Evolutionary conservation across 2,888 invertebrate species (phyloP), one percentile per base, ranked within the genome.

Genomic region (Callinectes sapidus): DNA sequence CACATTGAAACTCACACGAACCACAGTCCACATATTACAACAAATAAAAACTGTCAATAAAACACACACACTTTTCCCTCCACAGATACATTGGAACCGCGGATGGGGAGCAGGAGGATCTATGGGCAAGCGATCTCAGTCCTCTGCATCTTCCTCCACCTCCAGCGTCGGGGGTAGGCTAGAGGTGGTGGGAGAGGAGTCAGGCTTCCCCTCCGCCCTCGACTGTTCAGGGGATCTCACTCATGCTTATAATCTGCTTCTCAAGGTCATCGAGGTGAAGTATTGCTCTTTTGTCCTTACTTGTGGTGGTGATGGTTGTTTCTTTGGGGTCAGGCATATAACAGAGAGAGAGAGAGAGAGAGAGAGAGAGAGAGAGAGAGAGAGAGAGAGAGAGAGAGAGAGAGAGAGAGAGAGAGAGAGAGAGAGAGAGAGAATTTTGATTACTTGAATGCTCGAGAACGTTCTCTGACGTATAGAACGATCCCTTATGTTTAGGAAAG

Each of bases 41-140:
- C n/a, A n/a, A n/a, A n/a, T n/a, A n/a, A n/a, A n/a, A n/a, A n/a
- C n/a, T n/a, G n/a, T n/a, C n/a, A n/a, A n/a, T n/a, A n/a, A n/a
- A n/a, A 3, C 39, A 2, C 39, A 39, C 18, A 10, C 71, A 1
- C n/a, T 28, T 8, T 0, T 28, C 28, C 0, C 55, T 85, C 86
- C 16, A 39, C 92, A 94, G 94, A 94, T 94, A n/a, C 94, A 94
- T 77, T 94, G 94, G 94, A 94, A 94, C 85, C 93, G 94, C 35
- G 94, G 94, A 6, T 94, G 94, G 94, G 94, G 94, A 13, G 94
- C 94, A 8, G 94, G 94, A 6, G 94, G 94, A 1, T 93, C 94
- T 13, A 87, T 93, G 87, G 94, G 94, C 32, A 94, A 94, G 92
- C 39, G 94, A 85, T 92, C 93, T 6, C 54, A 85, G 6, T 28